phyloP scores from a whole-genome alignment of 2,797 vertebrate species.

The Loriculus beryllinus region DNA sequence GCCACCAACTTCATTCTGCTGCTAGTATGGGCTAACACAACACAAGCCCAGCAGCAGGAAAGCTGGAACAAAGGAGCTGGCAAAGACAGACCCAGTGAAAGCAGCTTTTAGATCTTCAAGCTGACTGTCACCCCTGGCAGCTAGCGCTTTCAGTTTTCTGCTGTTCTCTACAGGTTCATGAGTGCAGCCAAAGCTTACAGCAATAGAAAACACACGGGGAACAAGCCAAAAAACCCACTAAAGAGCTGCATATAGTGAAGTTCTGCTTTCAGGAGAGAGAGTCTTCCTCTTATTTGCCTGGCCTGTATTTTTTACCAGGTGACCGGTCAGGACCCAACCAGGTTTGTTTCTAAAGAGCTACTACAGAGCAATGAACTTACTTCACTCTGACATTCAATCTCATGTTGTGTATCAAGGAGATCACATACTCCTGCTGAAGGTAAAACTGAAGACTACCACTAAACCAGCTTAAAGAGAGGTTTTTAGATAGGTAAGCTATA shows the following conservation, averaged over 20 bases:
- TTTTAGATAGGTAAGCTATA: background rate
- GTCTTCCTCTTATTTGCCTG: background rate
- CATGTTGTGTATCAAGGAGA: background rate
- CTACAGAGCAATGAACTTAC: background rate
- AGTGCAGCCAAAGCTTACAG: background rate
- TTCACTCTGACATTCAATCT: background rate
- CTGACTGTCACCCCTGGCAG: background rate
- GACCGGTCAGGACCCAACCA: background rate
- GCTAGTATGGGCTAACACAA: background rate
- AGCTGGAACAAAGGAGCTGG: background rate
- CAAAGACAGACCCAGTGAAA: background rate
- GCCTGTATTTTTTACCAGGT: background rate
- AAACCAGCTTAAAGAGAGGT: background rate
- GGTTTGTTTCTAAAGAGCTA: background rate
- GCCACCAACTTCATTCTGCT: background rate
- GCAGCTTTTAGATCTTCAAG: background rate
- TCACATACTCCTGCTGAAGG: background rate
- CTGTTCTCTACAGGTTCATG: background rate
- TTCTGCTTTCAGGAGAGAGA: background rate
- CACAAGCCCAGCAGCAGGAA: background rate
- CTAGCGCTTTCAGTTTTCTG: background rate
- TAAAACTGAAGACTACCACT: background rate
- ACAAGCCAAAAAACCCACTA: background rate
- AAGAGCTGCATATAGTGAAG: background rate
- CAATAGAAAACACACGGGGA: background rate